phyloP scores from a whole-genome alignment of 2,797 vertebrate species.

The Sebastes cheni region DNA sequence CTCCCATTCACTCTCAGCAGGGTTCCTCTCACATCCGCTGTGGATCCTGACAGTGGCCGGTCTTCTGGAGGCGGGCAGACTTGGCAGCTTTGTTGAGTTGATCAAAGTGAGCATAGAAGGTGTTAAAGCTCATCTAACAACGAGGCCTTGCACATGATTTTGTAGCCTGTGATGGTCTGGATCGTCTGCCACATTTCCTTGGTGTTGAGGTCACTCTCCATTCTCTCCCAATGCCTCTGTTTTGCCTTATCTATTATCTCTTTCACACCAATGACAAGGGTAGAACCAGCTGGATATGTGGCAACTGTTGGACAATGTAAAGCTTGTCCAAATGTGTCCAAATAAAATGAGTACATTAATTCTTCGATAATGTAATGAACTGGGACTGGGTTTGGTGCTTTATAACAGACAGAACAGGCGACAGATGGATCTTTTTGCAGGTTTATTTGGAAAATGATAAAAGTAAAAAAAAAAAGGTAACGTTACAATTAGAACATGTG shows the following conservation, averaged over 20 bases:
- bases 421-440: too few relatives aligned
- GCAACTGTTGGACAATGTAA: too few relatives aligned
- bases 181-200: background rate
- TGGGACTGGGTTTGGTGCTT: too few relatives aligned
- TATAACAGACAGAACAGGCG: too few relatives aligned
- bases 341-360: too few relatives aligned
- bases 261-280: too few relatives aligned
- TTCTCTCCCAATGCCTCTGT: background rate
- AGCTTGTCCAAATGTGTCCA: too few relatives aligned
- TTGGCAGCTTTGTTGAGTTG: background rate
- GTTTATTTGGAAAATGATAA: too few relatives aligned
- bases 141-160: background rate
- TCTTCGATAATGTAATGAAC: too few relatives aligned
- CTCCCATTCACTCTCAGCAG: background rate
- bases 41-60: background rate
- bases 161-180: background rate
- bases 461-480: too few relatives aligned
- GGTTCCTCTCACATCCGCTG: background rate
- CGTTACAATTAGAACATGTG: too few relatives aligned
- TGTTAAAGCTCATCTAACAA: background rate
- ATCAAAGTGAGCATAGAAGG: background rate
- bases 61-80: background rate
- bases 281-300: too few relatives aligned
- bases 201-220: background rate
- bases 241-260: background rate